Percentiles rank a stretch among this genome's conserved stretches.
phyloP scores from a whole-genome alignment of 2,888 invertebrate species.

The Zaprionus bogoriensis region DNA sequence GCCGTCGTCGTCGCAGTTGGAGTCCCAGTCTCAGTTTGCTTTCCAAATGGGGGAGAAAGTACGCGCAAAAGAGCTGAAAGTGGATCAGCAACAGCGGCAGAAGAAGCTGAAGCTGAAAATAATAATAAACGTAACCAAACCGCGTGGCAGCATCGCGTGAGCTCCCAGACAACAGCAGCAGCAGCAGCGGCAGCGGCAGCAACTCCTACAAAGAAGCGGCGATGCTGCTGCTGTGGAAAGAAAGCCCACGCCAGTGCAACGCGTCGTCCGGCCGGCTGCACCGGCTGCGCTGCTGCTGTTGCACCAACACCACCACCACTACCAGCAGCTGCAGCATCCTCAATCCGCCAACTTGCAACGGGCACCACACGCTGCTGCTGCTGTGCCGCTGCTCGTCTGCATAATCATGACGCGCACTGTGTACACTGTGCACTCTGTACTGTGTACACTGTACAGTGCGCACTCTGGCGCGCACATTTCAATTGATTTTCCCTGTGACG shows the following conservation, averaged over 20 bases:
- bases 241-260: slow-evolving; percentile 67
- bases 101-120: slow-evolving; percentile 25
- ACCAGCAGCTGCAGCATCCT: slow-evolving; percentile 35
- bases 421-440: slow-evolving; percentile 51
- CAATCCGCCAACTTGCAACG: slow-evolving; percentile 16
- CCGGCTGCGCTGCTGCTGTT: slow-evolving; percentile 6
- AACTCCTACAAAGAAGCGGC: slow-evolving; percentile 66
- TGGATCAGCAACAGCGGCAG: slow-evolving; percentile 60
- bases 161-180: slow-evolving; percentile 48
- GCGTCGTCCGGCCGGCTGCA: slow-evolving; percentile 44
- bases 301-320: slow-evolving; percentile 14
- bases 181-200: slow-evolving; percentile 25
- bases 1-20: slow-evolving; percentile 9
- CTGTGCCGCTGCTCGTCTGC: slow-evolving; percentile 49
- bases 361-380: background rate
- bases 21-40: slow-evolving; percentile 45
- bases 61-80: slow-evolving; percentile 74
- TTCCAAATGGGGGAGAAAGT: slow-evolving; percentile 78
- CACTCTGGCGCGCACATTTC: slow-evolving; percentile 60
- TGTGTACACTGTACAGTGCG: slow-evolving; percentile 27
- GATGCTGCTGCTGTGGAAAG: slow-evolving; percentile 55
- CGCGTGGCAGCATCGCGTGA: slow-evolving; percentile 77
- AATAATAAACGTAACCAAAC: slow-evolving; percentile 78
- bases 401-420: slow-evolving; percentile 62
- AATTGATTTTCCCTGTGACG: slow-evolving; percentile 78